Percentiles rank a stretch among this genome's conserved stretches.
Evolutionary conservation across 2,888 invertebrate genomes (phyloP).

Genomic region (Caenorhabditis angaria): DNA sequence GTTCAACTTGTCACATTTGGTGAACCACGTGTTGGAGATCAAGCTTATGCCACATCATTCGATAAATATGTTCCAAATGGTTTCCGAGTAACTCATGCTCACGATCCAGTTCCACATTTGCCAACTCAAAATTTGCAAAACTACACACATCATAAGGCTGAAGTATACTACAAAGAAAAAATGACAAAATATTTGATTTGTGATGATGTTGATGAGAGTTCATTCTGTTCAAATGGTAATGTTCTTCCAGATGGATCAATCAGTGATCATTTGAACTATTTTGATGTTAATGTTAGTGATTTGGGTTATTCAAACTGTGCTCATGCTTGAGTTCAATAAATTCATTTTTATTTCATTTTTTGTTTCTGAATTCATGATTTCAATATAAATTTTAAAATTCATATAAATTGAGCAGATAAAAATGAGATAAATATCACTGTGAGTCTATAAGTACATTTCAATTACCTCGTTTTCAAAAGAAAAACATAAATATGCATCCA

Average conservation of each 20-base stretch:
- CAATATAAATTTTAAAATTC: not conserved
- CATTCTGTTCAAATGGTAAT: conserved; percentile 57
- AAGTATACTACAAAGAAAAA: conserved; percentile 60
- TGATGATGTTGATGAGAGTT: conserved; percentile 53
- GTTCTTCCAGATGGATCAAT: conserved; percentile 44
- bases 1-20: conserved; percentile 56
- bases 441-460: not conserved
- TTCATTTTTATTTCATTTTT: not conserved
- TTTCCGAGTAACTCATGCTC: conserved; percentile 54
- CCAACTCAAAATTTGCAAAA: conserved; percentile 54
- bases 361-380: not conserved
- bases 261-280: conserved; percentile 54
- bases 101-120: conserved; percentile 57
- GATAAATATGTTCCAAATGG: conserved; percentile 47
- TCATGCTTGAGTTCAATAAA: conserved; percentile 17
- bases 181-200: conserved; percentile 54
- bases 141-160: conserved; percentile 56
- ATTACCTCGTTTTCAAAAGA: not conserved
- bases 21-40: conserved; percentile 60
- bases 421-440: too few species aligned
- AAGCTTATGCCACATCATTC: conserved; percentile 48
- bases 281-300: conserved; percentile 36
- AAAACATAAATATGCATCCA: not conserved
- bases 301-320: conserved; percentile 44
- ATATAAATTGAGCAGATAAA: not conserved